Conservation (phyloP, 2,888 invertebrate species). For the Carcina quercana region DNA sequence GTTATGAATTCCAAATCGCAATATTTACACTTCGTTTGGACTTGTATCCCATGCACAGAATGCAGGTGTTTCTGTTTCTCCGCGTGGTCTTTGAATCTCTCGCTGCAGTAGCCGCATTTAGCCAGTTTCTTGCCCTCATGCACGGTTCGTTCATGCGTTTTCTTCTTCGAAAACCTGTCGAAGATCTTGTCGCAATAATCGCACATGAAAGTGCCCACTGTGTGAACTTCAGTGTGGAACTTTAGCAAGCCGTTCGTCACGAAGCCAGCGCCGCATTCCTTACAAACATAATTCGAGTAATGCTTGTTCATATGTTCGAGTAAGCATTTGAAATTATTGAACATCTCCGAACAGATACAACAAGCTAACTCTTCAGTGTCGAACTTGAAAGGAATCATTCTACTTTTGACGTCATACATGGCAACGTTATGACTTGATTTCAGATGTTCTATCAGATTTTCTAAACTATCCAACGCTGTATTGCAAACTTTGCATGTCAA, state of each 20-base stretch:
- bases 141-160: slow-evolving; percentile 22
- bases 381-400: slow-evolving; percentile 38
- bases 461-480: slow-evolving; percentile 3
- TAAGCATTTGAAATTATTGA: slow-evolving; percentile 19
- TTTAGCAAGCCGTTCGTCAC: background rate
- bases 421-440: slow-evolving; percentile 17
- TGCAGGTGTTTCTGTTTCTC: slow-evolving; percentile 17
- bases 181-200: slow-evolving; percentile 38
- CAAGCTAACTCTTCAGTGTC: slow-evolving; percentile 22
- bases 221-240: slow-evolving; percentile 19
- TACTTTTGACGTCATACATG: slow-evolving; percentile 25
- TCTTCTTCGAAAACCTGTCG: slow-evolving; percentile 18
- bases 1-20: background rate
- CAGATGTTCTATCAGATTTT: slow-evolving; percentile 12
- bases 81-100: slow-evolving; percentile 14
- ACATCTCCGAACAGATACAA: slow-evolving; percentile 44
- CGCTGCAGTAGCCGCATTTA: slow-evolving; percentile 30
- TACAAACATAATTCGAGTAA: slow-evolving; percentile 37
- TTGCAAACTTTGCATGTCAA: slow-evolving; percentile 11
- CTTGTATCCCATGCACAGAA: slow-evolving; percentile 13
- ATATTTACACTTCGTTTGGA: background rate
- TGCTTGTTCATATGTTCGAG: slow-evolving; percentile 41
- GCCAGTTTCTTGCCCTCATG: slow-evolving; percentile 11
- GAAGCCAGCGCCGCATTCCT: slow-evolving; percentile 5
- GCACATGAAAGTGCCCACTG: slow-evolving; percentile 36